phyloP scores from a whole-genome alignment of 1,140 invertebrate species.

The Danaus plexippus region DNA sequence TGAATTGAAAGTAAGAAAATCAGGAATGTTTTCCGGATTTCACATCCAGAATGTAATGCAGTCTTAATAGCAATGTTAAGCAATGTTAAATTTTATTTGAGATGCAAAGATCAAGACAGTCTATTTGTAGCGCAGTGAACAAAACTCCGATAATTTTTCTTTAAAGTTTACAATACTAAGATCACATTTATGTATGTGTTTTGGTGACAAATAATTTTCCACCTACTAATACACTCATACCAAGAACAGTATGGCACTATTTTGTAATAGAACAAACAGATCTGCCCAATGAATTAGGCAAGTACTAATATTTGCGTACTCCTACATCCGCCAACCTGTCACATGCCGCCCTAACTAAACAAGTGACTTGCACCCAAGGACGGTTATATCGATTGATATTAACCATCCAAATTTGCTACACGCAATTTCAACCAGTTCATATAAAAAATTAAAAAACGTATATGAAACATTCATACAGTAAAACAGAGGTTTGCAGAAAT shows the following conservation, averaged over 20 bases:
- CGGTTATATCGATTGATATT: constrained; percentile 10
- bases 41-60: too few species aligned
- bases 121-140: too few species aligned
- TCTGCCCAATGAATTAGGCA: constrained; percentile 48
- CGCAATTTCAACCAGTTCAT: too few species aligned
- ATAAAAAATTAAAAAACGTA: background rate
- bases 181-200: too few species aligned
- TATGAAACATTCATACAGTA: background rate
- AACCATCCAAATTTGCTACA: background rate
- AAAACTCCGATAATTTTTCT: too few species aligned
- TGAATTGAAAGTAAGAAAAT: too few species aligned
- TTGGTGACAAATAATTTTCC: background rate
- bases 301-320: constrained; percentile 66
- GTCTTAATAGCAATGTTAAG: too few species aligned
- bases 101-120: too few species aligned
- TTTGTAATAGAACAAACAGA: constrained; percentile 49
- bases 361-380: constrained; percentile 49
- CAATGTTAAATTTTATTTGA: too few species aligned
- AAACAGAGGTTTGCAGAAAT: background rate
- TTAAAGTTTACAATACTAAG: too few species aligned
- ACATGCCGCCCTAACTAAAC: constrained; percentile 27
- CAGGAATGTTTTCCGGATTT: too few species aligned
- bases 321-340: constrained; percentile 59
- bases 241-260: constrained; percentile 23
- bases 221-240: constrained; percentile 6